Percentiles rank a stretch among this genome's conserved stretches.
These are phyloP conservation scores for Propsilocerus akamusi DNA, from an alignment of 1,140 invertebrate species.

Conservation along the genomic window DNA sequence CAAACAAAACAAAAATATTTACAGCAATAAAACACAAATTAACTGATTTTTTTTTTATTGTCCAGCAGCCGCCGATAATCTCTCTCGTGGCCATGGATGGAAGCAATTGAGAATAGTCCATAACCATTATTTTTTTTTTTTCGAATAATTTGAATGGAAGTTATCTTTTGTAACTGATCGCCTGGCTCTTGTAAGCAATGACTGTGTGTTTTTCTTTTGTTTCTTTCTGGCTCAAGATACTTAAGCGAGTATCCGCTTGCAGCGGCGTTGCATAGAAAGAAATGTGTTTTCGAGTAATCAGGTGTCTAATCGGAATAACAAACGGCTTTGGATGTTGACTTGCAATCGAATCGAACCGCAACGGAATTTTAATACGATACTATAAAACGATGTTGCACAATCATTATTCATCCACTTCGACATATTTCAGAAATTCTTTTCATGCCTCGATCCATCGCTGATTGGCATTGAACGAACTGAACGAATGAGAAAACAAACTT, in stretches of 20 bases:
- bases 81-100: background rate
- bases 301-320: background rate
- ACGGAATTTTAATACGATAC: background rate
- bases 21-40: constrained; percentile 1
- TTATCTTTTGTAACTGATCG: constrained; percentile 2
- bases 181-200: background rate
- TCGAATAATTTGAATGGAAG: constrained; percentile 1
- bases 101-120: constrained; percentile 1
- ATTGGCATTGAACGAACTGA: too few species aligned
- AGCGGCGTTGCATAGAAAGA: too few species aligned
- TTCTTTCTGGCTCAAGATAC: too few species aligned
- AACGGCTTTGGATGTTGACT: background rate
- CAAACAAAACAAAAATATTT: too few species aligned
- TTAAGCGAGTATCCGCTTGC: too few species aligned
- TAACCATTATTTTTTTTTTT: constrained; percentile 3
- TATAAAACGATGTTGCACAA: constrained; percentile 1
- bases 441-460: too few species aligned
- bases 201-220: background rate
- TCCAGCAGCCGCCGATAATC: too few species aligned
- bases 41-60: background rate
- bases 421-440: background rate
- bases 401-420: background rate
- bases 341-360: background rate
- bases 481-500: too few species aligned
- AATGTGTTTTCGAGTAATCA: constrained; percentile 3